These are phyloP conservation scores for Simalia tracyae DNA, from an alignment of 2,797 vertebrate genomes.

Conservation along the genomic window DNA sequence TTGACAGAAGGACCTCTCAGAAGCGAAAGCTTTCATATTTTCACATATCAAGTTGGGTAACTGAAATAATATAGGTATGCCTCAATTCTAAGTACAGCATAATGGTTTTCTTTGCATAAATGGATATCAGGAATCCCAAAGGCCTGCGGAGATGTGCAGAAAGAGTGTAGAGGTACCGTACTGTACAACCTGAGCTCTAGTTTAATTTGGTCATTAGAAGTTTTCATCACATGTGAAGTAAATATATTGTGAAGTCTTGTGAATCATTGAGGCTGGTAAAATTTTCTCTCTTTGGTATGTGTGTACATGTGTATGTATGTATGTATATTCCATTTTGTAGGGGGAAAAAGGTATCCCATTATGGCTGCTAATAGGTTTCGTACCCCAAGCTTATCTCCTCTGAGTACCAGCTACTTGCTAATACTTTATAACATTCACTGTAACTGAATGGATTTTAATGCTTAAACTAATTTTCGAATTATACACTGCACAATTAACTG, in stretches of 20 bases:
- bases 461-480: neutral
- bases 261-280: neutral
- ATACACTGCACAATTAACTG: neutral
- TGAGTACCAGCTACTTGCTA: neutral
- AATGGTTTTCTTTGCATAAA: neutral
- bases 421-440: neutral
- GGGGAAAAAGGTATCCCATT: neutral
- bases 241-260: neutral
- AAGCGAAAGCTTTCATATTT: neutral
- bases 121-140: neutral
- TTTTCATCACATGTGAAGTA: neutral
- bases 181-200: neutral
- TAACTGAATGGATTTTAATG: neutral
- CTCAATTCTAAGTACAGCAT: neutral
- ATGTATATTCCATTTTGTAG: neutral
- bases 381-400: neutral
- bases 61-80: neutral
- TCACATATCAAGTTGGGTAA: neutral
- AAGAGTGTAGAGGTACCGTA: neutral
- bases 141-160: neutral
- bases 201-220: neutral
- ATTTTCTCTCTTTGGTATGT: neutral
- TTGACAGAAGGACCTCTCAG: neutral
- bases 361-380: neutral
- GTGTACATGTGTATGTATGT: neutral